Evolutionary conservation across 1,140 invertebrate genomes (phyloP), one percentile per base, ranked within the genome.

Genomic region (Phymorhynchus buccinoides): DNA sequence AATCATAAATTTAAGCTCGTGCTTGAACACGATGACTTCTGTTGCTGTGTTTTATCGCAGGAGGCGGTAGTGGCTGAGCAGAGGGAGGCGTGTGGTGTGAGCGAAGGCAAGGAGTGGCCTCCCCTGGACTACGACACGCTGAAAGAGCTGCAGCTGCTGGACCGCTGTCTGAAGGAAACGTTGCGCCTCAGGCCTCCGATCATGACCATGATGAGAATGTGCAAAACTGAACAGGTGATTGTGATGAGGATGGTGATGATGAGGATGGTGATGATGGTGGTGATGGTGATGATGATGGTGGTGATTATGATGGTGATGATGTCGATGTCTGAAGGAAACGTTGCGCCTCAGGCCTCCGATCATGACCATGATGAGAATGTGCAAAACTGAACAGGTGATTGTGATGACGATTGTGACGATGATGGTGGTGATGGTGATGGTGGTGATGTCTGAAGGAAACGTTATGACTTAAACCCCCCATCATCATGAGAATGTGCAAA

Each of bases 151-250:
- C 83, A 88, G 41, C 75, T 92, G 32, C 84, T 92, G 66, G 91
- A 92, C 77, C 83, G 90, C 41, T 90, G 89, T 78, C 68, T 92
- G 80, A 92, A 90, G 87, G 91, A 92, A 84, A 90, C 91, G 7
- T 85, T 92, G 44, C 81, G 91, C 18, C 88, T 92, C 2, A 79
- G 91, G 39, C 91, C 91, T n/a, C 91, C 91, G 9, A 90, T 92
- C 78, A 88, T 92, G 87, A 90, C 89, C n/a, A 90, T 91, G 87
- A 92, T 92, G 91, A 83, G 91, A 27, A 87, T 91, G 88, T 90
- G 89, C 82, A 88, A 86, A 52, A 88, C 86, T 18, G 88, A 88
- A n/a, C 87, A 89, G 89, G 89, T 90, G n/a, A n/a, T n/a, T n/a
- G n/a, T n/a, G n/a, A n/a, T n/a, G n/a, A n/a, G n/a, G n/a, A n/a